Conservation (phyloP, 1,140 invertebrate species). For the Psix sp. region DNA sequence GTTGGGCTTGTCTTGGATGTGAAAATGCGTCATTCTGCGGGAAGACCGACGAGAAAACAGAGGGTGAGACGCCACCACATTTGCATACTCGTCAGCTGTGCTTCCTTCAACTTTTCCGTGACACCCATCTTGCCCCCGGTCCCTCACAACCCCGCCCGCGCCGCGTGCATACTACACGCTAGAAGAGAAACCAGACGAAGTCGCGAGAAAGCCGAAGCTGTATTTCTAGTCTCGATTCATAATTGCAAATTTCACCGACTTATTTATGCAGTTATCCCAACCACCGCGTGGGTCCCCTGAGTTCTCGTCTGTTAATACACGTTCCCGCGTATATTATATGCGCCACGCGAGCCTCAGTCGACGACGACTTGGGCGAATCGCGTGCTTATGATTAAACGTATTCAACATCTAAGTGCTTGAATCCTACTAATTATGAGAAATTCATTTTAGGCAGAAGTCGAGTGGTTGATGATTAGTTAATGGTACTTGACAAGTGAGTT, state of each 20-base stretch:
- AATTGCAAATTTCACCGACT: slow-evolving; percentile 77
- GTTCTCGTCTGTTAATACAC: slow-evolving; percentile 44
- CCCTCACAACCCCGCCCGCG: slow-evolving; percentile 47
- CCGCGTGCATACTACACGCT: slow-evolving; percentile 60
- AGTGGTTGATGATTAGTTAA: too few relatives aligned
- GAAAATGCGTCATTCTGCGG: slow-evolving; percentile 60
- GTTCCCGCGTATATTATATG: slow-evolving; percentile 44
- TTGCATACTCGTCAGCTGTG: slow-evolving; percentile 78
- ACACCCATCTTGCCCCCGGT: slow-evolving; percentile 60
- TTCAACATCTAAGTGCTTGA: slow-evolving; percentile 35
- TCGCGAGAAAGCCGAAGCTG: slow-evolving; percentile 67
- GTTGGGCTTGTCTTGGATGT: slow-evolving; percentile 32
- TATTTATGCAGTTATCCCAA: slow-evolving; percentile 75
- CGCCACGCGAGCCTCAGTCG: slow-evolving; percentile 18
- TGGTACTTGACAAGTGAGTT: too few relatives aligned
- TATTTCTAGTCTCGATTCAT: slow-evolving; percentile 77
- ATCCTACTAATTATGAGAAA: slow-evolving; percentile 34
- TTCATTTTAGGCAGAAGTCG: too few relatives aligned
- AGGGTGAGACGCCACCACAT: slow-evolving; percentile 65
- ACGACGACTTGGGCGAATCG: slow-evolving; percentile 44
- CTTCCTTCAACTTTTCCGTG: slow-evolving; percentile 77
- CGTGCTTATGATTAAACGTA: slow-evolving; percentile 35
- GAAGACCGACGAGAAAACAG: slow-evolving; percentile 48
- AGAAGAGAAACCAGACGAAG: slow-evolving; percentile 45
- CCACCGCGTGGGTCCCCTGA: slow-evolving; percentile 23